Conservation (phyloP, 2,888 invertebrate genomes). For the Ormyrus thymus region DNA sequence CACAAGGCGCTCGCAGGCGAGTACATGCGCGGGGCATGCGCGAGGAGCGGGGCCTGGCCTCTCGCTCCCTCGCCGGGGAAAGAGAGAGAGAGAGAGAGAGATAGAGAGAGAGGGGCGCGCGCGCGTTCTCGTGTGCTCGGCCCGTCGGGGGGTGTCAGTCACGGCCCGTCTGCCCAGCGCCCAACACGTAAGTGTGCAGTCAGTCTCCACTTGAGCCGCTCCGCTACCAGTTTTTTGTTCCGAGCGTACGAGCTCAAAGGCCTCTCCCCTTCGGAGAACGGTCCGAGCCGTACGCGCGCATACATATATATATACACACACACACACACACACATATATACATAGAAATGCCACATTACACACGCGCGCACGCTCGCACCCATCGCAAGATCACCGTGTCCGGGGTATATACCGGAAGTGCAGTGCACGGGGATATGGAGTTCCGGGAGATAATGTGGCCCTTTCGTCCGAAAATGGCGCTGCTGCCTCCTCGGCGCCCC, state of each 20-base stretch:
- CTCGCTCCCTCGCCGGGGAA: conserved; percentile 6
- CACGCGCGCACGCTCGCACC: conserved; percentile 1
- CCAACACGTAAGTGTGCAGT: conserved; percentile 71
- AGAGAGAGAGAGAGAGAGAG: conserved; percentile 1
- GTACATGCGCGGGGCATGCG: conserved; percentile 57
- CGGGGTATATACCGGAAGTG: background rate
- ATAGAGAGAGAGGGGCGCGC: conserved; percentile 18
- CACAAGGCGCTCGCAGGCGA: conserved; percentile 1
- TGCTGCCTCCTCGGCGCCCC: conserved; percentile 9
- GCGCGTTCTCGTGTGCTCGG: conserved; percentile 23
- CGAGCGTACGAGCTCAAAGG: too few relatives aligned
- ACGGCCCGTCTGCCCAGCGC: conserved; percentile 73
- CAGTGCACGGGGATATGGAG: background rate
- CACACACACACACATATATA: too few relatives aligned
- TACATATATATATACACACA: too few relatives aligned
- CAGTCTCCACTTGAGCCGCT: background rate
- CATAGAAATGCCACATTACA: background rate
- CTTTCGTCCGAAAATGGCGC: conserved; percentile 51
- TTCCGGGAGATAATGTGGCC: conserved; percentile 15
- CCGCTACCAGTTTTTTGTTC: background rate
- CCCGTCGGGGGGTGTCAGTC: conserved; percentile 70
- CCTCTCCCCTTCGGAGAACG: too few relatives aligned
- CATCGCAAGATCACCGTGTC: conserved; percentile 18
- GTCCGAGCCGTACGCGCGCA: too few relatives aligned
- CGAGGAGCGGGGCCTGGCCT: conserved; percentile 28